phyloP scores from a whole-genome alignment of 2,888 invertebrate species.

The Macrosiphum euphorbiae region DNA sequence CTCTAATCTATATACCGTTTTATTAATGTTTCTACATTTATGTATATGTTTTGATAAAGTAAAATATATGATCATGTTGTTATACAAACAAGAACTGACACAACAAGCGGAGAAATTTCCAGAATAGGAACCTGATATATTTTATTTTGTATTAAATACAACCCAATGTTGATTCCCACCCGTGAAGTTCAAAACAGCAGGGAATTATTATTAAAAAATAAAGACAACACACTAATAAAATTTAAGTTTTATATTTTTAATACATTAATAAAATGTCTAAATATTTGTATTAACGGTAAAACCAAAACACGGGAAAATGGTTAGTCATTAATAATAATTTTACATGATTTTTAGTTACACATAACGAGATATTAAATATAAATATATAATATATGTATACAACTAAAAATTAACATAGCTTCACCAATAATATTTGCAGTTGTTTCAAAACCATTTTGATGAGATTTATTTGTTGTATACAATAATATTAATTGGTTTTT shows the following conservation, averaged over 20 bases:
- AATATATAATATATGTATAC: background rate
- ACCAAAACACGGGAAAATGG: background rate
- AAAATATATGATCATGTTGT: conserved; percentile 3
- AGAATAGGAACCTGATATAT: background rate
- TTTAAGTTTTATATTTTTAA: background rate
- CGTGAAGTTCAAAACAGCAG: conserved; percentile 16
- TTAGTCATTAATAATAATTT: background rate
- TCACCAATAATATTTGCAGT: background rate
- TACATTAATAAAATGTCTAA: conserved; percentile 2
- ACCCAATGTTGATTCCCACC: background rate
- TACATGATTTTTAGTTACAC: background rate
- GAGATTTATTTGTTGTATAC: background rate
- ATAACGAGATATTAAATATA: background rate
- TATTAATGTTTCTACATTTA: background rate
- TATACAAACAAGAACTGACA: background rate
- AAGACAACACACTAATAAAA: background rate
- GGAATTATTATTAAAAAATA: conserved; percentile 14
- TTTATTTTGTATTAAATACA: background rate
- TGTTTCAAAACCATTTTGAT: background rate
- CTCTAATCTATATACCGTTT: background rate
- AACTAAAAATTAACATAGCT: background rate
- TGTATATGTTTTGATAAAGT: background rate
- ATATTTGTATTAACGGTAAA: background rate
- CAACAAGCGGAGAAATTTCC: background rate
- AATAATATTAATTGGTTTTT: background rate